Evolutionary conservation across 2,888 invertebrate species (phyloP).

Genomic region (Scaptodrosophila latifasciaeformis): DNA sequence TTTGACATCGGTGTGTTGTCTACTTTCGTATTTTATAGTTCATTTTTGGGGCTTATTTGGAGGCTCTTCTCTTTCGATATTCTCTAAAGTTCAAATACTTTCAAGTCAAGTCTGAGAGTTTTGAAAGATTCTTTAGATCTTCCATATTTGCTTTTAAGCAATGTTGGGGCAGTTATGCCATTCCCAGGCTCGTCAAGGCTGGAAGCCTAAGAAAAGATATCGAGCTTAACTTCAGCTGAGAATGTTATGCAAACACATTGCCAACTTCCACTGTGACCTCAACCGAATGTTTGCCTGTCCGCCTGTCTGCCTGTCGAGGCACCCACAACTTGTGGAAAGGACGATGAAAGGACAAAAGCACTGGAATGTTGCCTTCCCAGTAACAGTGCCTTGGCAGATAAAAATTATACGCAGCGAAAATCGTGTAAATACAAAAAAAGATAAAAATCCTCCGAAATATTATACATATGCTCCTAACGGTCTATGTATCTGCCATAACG

Average conservation of each 20-base stretch:
- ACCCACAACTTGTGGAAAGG: slow-evolving; percentile 48
- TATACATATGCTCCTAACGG: background rate
- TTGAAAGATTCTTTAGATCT: no score
- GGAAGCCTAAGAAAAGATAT: background rate
- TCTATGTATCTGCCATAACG: background rate
- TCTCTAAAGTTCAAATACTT: background rate
- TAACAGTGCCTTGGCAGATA: slow-evolving; percentile 13
- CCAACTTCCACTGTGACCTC: no score
- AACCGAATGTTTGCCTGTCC: background rate
- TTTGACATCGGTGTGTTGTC: no score
- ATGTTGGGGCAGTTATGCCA: no score
- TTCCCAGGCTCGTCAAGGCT: no score
- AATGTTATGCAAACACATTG: background rate
- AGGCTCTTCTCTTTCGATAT: background rate
- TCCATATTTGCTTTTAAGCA: no score
- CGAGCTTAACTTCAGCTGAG: background rate
- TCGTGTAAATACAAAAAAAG: slow-evolving; percentile 2
- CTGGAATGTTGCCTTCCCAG: slow-evolving; percentile 38
- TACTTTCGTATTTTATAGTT: background rate
- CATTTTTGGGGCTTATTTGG: background rate
- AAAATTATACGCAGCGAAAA: slow-evolving; percentile 7
- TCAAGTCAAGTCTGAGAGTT: background rate
- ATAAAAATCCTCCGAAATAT: slow-evolving; percentile 14
- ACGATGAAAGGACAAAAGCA: slow-evolving; percentile 60
- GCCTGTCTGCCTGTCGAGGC: background rate